Percentiles rank a stretch among this genome's conserved stretches.
phyloP scores from a whole-genome alignment of 2,888 invertebrate genomes.

The Linyphia triangularis region DNA sequence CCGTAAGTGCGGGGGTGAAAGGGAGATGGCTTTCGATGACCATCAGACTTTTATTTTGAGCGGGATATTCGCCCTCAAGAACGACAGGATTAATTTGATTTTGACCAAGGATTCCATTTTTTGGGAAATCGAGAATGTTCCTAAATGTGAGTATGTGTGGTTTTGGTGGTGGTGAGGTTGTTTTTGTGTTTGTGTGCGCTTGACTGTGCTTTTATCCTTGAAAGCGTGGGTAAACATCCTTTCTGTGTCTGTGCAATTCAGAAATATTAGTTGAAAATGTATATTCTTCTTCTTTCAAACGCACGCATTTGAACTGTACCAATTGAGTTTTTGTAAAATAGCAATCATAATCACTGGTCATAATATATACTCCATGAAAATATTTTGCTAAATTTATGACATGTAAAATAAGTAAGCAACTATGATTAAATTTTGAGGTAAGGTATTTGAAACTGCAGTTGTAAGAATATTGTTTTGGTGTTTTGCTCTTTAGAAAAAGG shows the following conservation, averaged over 20 bases:
- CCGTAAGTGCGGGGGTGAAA: background rate
- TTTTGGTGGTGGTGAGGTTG: background rate
- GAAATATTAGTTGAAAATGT: no score
- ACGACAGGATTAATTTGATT: slow-evolving; percentile 36
- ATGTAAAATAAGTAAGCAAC: no score
- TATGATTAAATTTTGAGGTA: no score
- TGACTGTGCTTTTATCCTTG: background rate
- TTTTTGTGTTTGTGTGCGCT: background rate
- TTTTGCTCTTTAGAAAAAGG: no score
- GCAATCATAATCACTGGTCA: no score
- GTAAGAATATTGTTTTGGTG: no score
- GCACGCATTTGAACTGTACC: no score
- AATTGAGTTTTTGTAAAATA: no score
- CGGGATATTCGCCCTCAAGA: slow-evolving; percentile 43
- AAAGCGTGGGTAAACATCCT: slow-evolving; percentile 4
- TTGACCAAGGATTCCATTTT: slow-evolving; percentile 44
- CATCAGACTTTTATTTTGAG: slow-evolving; percentile 30
- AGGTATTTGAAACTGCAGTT: no score
- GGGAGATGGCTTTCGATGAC: slow-evolving; percentile 42
- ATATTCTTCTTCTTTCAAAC: no score
- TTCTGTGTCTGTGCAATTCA: background rate
- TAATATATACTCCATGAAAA: no score
- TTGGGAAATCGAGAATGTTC: slow-evolving; percentile 37
- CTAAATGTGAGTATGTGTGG: slow-evolving; percentile 47
- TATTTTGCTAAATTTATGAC: no score